Percentiles rank a stretch among this genome's conserved stretches.
phyloP scores from a whole-genome alignment of 2,888 invertebrate genomes.

The Pterobdella sp. region DNA sequence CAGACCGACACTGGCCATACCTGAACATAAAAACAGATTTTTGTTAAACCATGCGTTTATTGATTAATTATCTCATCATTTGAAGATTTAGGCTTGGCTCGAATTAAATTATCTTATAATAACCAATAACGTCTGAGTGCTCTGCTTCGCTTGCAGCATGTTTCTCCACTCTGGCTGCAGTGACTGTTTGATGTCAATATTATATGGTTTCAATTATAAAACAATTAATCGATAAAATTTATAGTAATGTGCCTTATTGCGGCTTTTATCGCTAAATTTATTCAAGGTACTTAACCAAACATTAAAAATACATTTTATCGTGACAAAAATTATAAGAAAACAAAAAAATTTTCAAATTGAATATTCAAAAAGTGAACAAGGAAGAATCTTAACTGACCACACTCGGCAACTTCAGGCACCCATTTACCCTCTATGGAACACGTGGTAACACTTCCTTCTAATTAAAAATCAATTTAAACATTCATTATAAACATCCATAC shows the following conservation, averaged over 20 bases:
- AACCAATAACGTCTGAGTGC: constrained; percentile 21
- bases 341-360: no score
- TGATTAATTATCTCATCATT: neutral
- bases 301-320: no score
- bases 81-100: neutral
- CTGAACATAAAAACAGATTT: neutral
- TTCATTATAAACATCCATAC: neutral
- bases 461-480: neutral
- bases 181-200: neutral
- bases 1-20: constrained; percentile 12
- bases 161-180: constrained; percentile 6
- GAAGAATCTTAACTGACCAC: constrained; percentile 2
- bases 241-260: no score
- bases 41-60: neutral
- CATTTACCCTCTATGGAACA: constrained; percentile 12
- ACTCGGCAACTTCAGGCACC: neutral
- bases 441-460: neutral
- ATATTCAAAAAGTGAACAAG: no score
- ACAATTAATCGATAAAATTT: neutral
- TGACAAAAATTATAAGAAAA: no score
- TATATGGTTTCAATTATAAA: neutral
- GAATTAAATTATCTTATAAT: no score
- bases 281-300: no score
- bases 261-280: no score
- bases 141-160: constrained; percentile 12